Evolutionary conservation across 2,888 invertebrate species (phyloP).

Genomic region (Asteroscopus sphinx): DNA sequence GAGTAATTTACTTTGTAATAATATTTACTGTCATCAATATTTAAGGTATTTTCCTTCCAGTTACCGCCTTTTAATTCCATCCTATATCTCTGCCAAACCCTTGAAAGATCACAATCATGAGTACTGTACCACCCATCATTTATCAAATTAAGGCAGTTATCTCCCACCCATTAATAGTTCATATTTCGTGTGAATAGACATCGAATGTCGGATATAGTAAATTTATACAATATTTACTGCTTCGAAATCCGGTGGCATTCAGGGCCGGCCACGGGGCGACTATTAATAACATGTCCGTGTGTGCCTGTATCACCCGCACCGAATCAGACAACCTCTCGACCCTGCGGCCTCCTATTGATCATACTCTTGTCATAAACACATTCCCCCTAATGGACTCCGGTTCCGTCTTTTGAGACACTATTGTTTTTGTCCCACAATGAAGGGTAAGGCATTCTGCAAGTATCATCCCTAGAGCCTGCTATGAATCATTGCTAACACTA

Average conservation of each 20-base stretch:
- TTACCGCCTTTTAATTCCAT: too few species aligned
- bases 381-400: slow-evolving; percentile 82
- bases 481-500: slow-evolving; percentile 64
- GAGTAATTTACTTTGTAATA: too few species aligned
- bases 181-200: slow-evolving; percentile 47
- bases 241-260: slow-evolving; percentile 67
- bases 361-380: slow-evolving; percentile 83
- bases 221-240: slow-evolving; percentile 73
- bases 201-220: slow-evolving; percentile 60
- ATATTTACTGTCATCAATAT: too few species aligned
- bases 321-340: slow-evolving; percentile 72
- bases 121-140: slow-evolving; percentile 19
- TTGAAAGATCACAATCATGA: slow-evolving; percentile 23
- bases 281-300: slow-evolving; percentile 76
- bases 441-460: slow-evolving; percentile 65
- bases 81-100: slow-evolving; percentile 7
- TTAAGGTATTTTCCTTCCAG: too few species aligned
- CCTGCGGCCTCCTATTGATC: slow-evolving; percentile 79
- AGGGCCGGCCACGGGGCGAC: slow-evolving; percentile 71
- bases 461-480: slow-evolving; percentile 61
- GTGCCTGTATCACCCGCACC: slow-evolving; percentile 69
- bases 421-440: slow-evolving; percentile 81
- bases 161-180: slow-evolving; percentile 44
- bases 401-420: slow-evolving; percentile 72
- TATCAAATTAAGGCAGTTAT: slow-evolving; percentile 46